Evolutionary conservation across 2,797 vertebrate species (phyloP).

Genomic region (Tadarida brasiliensis): DNA sequence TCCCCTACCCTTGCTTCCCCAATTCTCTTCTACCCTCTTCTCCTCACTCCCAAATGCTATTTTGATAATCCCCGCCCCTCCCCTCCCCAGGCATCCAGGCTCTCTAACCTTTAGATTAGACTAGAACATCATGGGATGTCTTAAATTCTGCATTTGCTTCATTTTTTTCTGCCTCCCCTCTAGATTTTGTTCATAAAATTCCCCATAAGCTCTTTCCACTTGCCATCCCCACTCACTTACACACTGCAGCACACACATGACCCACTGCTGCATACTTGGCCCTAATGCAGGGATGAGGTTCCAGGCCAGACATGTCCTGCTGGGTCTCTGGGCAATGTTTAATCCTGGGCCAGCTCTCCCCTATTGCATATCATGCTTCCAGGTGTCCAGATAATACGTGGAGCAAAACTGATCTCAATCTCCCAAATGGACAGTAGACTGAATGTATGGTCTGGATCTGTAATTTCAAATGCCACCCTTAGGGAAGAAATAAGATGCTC

Average conservation of each 20-base stretch:
- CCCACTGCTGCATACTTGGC: neutral
- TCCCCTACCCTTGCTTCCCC: too few species aligned
- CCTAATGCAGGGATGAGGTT: neutral
- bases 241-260: neutral
- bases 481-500: neutral
- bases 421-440: neutral
- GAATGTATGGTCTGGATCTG: neutral
- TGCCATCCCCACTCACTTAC: neutral
- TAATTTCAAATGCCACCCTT: neutral
- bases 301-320: neutral
- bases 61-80: neutral
- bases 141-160: neutral
- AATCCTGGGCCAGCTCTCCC: neutral
- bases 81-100: fast-evolving
- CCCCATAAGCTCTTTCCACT: neutral
- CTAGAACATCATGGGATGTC: neutral
- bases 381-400: neutral
- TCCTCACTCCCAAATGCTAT: neutral
- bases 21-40: neutral
- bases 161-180: neutral
- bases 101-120: neutral
- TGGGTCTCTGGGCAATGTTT: neutral
- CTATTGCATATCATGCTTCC: neutral
- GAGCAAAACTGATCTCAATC: neutral
- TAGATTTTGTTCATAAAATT: neutral